A percentile compares a stretch with the other conserved stretches of the same genome.
These are phyloP conservation scores for Gambusia holbrooki DNA, from an alignment of 2,113 vertebrate genomes.

Conservation along the genomic window DNA sequence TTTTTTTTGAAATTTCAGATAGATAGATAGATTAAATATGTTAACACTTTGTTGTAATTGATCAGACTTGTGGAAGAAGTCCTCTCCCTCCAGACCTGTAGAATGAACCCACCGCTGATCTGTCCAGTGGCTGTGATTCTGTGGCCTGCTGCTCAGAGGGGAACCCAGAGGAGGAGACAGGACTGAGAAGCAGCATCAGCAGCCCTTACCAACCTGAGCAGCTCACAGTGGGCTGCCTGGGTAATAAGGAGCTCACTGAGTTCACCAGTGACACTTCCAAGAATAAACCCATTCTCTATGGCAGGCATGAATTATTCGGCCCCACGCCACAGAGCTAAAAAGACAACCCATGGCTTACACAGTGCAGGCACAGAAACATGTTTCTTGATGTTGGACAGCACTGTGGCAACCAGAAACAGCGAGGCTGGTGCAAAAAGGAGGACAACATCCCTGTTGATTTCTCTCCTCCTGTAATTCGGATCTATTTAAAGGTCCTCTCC, in stretches of 20 bases:
- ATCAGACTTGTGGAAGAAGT: too few species aligned
- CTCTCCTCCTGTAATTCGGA: not conserved
- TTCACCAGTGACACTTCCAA: constrained; percentile 16
- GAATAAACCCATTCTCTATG: constrained; percentile 19
- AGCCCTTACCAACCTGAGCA: not conserved
- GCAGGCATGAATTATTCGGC: constrained; percentile 10
- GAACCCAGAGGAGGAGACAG: constrained; percentile 4
- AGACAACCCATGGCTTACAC: too few species aligned
- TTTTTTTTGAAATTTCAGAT: not conserved
- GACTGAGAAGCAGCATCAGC: not conserved
- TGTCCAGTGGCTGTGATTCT: constrained; percentile 7
- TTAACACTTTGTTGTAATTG: too few species aligned
- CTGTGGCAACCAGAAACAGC: constrained; percentile 7
- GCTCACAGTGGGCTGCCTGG: constrained; percentile 25
- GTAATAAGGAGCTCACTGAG: constrained; percentile 24
- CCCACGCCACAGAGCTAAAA: not conserved
- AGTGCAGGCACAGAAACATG: not conserved
- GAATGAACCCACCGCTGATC: too few species aligned
- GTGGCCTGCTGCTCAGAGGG: constrained; percentile 30
- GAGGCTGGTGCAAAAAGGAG: not conserved
- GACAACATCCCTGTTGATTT: not conserved
- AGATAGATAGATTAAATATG: not conserved
- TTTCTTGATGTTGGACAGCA: not conserved
- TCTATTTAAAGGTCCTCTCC: not conserved
- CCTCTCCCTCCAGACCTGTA: too few species aligned